phyloP scores from a whole-genome alignment of 2,888 invertebrate species.

The Synanthedon andrenaeformis region DNA sequence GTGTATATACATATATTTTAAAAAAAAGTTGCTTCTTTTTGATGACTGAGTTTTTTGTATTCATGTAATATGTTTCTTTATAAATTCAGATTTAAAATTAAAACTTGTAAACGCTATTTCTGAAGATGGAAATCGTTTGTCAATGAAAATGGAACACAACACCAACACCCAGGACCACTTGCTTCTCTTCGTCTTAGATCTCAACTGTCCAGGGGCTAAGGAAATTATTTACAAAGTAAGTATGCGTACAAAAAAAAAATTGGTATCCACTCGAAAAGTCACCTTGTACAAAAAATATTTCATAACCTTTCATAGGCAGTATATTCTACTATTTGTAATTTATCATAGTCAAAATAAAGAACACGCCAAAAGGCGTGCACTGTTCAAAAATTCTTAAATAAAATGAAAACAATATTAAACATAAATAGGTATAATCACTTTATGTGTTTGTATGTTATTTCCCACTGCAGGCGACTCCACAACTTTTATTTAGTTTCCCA shows the following conservation, averaged over 20 bases:
- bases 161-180: conserved; percentile 23
- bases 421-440: too few species aligned
- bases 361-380: too few species aligned
- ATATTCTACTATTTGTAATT: too few species aligned
- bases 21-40: too few species aligned
- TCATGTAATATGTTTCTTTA: background rate
- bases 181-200: conserved; percentile 31
- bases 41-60: conserved; percentile 4
- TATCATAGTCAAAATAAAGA: too few species aligned
- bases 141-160: conserved; percentile 11
- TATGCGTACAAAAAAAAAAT: background rate
- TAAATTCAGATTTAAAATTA: conserved; percentile 18
- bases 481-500: conserved; percentile 26
- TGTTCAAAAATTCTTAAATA: too few species aligned
- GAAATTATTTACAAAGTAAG: conserved; percentile 27
- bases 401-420: too few species aligned
- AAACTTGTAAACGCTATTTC: conserved; percentile 22
- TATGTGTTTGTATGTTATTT: too few species aligned
- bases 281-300: too few species aligned
- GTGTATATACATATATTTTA: too few species aligned
- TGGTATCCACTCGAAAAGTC: too few species aligned
- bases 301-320: too few species aligned
- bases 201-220: conserved; percentile 26
- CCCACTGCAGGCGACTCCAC: conserved; percentile 19
- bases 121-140: conserved; percentile 19